Base-by-base conservation (phyloP, 2,797 vertebrate species). In the Bryconaethiops microstoma region DNA sequence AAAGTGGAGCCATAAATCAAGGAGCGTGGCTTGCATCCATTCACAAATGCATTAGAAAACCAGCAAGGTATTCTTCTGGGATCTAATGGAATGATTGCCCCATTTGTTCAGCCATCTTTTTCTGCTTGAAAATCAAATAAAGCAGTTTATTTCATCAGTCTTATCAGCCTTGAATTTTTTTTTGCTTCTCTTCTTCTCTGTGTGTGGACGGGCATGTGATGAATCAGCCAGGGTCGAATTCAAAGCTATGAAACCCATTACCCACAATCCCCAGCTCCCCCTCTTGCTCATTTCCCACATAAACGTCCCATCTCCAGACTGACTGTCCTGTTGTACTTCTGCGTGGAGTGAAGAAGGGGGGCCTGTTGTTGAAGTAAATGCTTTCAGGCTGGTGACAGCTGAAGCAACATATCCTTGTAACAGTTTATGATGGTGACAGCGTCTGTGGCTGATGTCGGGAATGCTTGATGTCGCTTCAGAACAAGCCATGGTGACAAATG, bases 181-280 rank as follows among this genome's bases (percentile, higher is more conserved):
- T 19, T 57, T 19, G 7, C 1, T 35, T 35, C 13, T 25, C 5
- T 25, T 19, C 52, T 29, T 21, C 48, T 55, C 23, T 10, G 39
- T 35, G 35, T 7, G 0, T 10, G 16, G 60, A 73, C 54, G 29
- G 48, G 42, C 19, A 12, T 19, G 42, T 81, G 76, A 83, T 79
- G 79, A 74, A 85, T 83, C 35, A 74, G 73, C 39, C 25, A 1
- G 29, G 39, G 67, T 29, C 14, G 42, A 45, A 54, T 45, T 39
- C 29, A 78, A 76, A 83, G 76, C 57, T 67, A 81, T 83, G 78
- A 78, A 79, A 76, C 23, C 69, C 57, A 83, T 86, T 83, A 86
- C 82, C 84, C 79, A 77, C 77, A 77, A 83, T 86, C 68, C 81
- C 35, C 5, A 17, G 68, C 59, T 29, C 19, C 54, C 39, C 64